Percentiles rank a stretch among this genome's conserved stretches.
These are phyloP conservation scores for Eidolon dupreanum DNA, from an alignment of 2,797 vertebrate species.

Conservation along the genomic window DNA sequence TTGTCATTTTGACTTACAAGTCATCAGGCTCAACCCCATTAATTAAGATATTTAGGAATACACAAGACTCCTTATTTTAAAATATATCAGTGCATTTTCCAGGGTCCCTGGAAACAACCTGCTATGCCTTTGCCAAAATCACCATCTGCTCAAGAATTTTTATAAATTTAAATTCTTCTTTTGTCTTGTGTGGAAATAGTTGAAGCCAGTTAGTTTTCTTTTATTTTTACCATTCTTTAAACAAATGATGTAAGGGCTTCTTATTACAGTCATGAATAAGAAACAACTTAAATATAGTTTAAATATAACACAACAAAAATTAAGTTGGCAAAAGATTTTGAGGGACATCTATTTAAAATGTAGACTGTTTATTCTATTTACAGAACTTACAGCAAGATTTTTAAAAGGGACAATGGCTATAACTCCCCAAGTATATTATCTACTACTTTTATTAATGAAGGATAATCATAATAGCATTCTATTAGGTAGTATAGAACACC, in stretches of 20 bases:
- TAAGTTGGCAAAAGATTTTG: not conserved
- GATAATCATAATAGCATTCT: not conserved
- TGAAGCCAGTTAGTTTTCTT: not conserved
- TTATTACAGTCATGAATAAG: not conserved
- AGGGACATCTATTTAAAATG: not conserved
- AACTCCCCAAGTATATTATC: not conserved
- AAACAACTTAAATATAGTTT: slow-evolving; percentile 7
- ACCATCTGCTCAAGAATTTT: slow-evolving; percentile 30
- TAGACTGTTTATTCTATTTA: not conserved
- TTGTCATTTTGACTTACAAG: not conserved
- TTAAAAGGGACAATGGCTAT: not conserved
- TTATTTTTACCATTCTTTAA: not conserved
- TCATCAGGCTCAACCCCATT: not conserved
- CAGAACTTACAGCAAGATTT: not conserved
- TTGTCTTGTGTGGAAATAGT: slow-evolving; percentile 5
- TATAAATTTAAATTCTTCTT: slow-evolving; percentile 24
- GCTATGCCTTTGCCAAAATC: not conserved
- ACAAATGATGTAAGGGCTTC: not conserved
- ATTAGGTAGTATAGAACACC: not conserved
- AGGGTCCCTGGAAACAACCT: not conserved
- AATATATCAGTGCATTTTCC: not conserved
- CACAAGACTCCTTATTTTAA: not conserved
- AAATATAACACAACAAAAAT: not conserved
- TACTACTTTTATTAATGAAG: not conserved
- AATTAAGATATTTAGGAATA: slow-evolving; percentile 37